Conservation (phyloP, 1,140 invertebrate species). For the Caenorhabditis latens region DNA sequence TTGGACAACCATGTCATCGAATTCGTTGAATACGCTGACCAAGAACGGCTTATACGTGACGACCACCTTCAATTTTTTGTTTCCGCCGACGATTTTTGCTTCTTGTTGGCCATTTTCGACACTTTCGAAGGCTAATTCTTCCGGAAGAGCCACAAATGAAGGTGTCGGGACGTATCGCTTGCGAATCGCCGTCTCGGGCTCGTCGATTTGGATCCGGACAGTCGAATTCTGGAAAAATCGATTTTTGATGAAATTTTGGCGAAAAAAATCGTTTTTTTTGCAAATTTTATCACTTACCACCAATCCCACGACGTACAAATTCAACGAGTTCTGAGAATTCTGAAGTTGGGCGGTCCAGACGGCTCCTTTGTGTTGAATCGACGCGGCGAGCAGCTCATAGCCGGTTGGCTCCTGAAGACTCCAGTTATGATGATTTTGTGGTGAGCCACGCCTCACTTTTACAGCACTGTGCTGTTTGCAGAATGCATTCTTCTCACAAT, state of each 20-base stretch:
- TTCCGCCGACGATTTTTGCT: slow-evolving; percentile 23
- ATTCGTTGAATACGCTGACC: slow-evolving; percentile 68
- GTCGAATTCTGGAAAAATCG: slow-evolving; percentile 70
- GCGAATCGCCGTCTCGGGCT: slow-evolving; percentile 70
- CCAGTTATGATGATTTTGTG: slow-evolving; percentile 26
- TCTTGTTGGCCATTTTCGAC: slow-evolving; percentile 32
- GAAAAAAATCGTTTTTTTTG: too few species aligned
- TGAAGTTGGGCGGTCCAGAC: slow-evolving; percentile 66
- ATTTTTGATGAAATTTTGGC: not conserved
- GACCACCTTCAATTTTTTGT: slow-evolving; percentile 66
- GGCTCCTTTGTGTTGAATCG: slow-evolving; percentile 71
- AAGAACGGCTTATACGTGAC: slow-evolving; percentile 70
- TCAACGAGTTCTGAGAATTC: slow-evolving; percentile 68
- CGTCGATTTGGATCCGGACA: slow-evolving; percentile 73
- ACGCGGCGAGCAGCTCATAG: slow-evolving; percentile 69
- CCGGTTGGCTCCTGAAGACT: slow-evolving; percentile 64
- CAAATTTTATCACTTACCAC: not conserved
- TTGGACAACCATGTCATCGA: slow-evolving; percentile 60
- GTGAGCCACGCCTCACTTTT: slow-evolving; percentile 34
- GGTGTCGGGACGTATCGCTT: slow-evolving; percentile 69
- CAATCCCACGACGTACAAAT: slow-evolving; percentile 63
- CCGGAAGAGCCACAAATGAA: slow-evolving; percentile 68
- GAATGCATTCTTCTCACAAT: slow-evolving; percentile 75
- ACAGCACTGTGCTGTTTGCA: slow-evolving; percentile 73
- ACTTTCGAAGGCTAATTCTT: slow-evolving; percentile 64